Evolutionary conservation across 1,140 invertebrate species (phyloP).

Genomic region (Drosophila nannoptera): DNA sequence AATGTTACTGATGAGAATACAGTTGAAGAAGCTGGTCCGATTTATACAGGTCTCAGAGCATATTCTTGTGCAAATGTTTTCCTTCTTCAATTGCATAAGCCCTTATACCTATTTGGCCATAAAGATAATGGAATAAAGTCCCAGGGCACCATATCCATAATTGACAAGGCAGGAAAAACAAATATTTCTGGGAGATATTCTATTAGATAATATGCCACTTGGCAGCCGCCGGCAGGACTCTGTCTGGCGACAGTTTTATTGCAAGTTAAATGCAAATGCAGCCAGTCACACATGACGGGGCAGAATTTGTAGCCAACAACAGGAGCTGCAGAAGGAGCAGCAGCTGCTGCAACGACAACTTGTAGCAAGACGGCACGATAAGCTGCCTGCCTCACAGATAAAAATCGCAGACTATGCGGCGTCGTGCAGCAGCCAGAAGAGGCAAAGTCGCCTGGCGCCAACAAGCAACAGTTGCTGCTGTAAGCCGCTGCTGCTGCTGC

Average conservation of each 20-base stretch:
- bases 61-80: no score
- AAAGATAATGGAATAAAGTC: background rate
- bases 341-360: constrained; percentile 13
- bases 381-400: constrained; percentile 52
- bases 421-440: constrained; percentile 39
- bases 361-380: constrained; percentile 28
- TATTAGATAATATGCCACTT: background rate
- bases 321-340: constrained; percentile 4
- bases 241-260: constrained; percentile 1
- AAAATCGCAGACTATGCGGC: constrained; percentile 65
- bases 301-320: constrained; percentile 56
- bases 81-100: no score
- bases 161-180: background rate
- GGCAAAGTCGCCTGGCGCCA: constrained; percentile 55
- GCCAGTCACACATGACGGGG: constrained; percentile 34
- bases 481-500: constrained; percentile 27
- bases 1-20: no score
- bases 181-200: background rate
- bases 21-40: no score
- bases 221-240: background rate
- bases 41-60: no score
- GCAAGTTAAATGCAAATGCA: constrained; percentile 27
- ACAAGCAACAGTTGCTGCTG: constrained; percentile 56
- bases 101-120: no score
- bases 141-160: background rate